phyloP scores from a whole-genome alignment of 2,797 vertebrate genomes.

The Euphonia xanthogaster region DNA sequence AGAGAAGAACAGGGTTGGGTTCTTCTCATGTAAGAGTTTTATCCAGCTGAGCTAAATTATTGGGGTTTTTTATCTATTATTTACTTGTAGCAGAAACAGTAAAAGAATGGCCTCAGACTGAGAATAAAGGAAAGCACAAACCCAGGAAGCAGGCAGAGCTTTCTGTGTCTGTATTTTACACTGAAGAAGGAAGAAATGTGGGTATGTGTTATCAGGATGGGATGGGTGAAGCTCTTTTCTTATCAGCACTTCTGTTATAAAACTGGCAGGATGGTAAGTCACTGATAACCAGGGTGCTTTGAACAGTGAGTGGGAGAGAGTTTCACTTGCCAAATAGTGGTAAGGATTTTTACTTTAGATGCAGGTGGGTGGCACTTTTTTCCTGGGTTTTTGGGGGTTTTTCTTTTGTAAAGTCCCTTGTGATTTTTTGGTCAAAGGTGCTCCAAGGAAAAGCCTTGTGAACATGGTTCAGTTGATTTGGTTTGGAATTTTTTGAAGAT shows the following conservation, averaged over 20 bases:
- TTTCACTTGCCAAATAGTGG: neutral
- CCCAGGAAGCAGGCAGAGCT: constrained; percentile 18
- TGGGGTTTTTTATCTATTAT: neutral
- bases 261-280: neutral
- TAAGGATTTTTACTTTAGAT: neutral
- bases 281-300: neutral
- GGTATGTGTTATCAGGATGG: constrained; percentile 55
- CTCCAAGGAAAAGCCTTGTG: neutral
- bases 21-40: neutral
- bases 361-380: neutral
- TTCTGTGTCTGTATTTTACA: constrained; percentile 71
- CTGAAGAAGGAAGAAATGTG: constrained; percentile 65
- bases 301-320: neutral
- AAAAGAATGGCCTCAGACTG: constrained; percentile 7
- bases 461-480: neutral
- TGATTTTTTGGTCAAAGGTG: neutral
- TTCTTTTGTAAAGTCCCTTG: neutral
- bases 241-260: neutral
- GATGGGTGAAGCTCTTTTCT: neutral
- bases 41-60: neutral
- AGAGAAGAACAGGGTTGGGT: neutral
- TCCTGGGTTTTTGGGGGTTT: fast-evolving
- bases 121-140: constrained; percentile 37
- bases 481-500: neutral
- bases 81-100: constrained; percentile 43